Evolutionary conservation across 1,140 invertebrate genomes (phyloP).

Genomic region (Trichonephila inaurata): DNA sequence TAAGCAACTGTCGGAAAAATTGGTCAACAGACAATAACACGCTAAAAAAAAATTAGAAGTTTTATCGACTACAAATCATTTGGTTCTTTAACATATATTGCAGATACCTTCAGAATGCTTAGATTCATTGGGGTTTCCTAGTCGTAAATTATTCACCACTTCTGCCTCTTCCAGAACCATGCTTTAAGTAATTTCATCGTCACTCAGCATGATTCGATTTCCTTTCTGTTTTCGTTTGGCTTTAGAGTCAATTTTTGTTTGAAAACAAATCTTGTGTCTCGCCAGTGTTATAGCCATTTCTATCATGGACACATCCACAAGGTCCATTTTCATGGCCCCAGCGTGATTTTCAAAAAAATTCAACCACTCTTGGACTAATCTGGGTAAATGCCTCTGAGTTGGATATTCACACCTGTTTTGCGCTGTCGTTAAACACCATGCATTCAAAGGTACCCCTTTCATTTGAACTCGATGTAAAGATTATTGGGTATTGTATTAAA

Average conservation of each 20-base stretch:
- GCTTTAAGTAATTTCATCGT: neutral
- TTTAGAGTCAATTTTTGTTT: no score
- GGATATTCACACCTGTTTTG: neutral
- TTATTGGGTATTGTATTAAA: neutral
- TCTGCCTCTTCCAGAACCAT: neutral
- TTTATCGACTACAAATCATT: neutral
- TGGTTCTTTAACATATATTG: no score
- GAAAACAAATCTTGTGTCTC: no score
- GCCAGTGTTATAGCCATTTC: no score
- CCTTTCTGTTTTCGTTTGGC: neutral
- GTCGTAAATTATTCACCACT: neutral
- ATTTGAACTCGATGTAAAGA: neutral
- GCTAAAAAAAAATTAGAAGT: slow-evolving; percentile 12
- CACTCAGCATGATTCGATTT: no score
- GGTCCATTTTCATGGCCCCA: no score
- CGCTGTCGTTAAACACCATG: neutral
- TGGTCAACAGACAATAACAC: neutral
- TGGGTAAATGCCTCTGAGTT: neutral
- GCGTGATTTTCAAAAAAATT: no score
- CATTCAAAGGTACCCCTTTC: neutral
- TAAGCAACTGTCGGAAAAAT: no score
- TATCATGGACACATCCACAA: no score
- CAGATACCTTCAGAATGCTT: no score
- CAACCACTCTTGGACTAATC: neutral
- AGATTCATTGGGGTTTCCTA: neutral